A percentile compares a stretch with the other conserved stretches of the same genome.
These are phyloP conservation scores for Gila robusta DNA, from an alignment of 2,797 vertebrate species.

Conservation along the genomic window DNA sequence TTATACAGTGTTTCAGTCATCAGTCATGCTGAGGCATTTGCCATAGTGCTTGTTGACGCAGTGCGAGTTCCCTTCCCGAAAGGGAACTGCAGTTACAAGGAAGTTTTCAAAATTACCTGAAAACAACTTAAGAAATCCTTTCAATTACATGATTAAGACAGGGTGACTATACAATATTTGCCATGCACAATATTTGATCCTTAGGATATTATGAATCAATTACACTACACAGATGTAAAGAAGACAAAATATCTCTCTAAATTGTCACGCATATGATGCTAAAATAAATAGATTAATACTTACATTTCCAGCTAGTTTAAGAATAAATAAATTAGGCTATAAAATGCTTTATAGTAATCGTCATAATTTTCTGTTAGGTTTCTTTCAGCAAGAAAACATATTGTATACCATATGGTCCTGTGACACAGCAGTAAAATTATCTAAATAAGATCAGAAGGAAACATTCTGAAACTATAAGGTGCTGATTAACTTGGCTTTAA, in stretches of 20 bases:
- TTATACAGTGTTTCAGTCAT: no score
- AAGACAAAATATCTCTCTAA: background rate
- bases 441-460: slow-evolving; percentile 78
- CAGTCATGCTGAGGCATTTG: no score
- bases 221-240: background rate
- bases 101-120: background rate
- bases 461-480: slow-evolving; percentile 73
- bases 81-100: background rate
- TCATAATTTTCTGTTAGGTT: background rate
- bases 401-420: background rate
- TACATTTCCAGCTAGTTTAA: background rate
- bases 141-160: background rate
- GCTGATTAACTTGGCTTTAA: slow-evolving; percentile 54
- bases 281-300: background rate
- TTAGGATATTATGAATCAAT: background rate
- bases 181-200: background rate
- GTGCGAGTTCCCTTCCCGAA: no score
- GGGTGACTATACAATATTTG: background rate
- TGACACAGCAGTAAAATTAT: slow-evolving; percentile 75
- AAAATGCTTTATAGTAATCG: background rate
- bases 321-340: background rate
- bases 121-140: background rate
- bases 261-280: background rate
- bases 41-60: no score
- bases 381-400: background rate